Conservation (phyloP, 2,113 vertebrate species). For the Phyllopteryx taeniolatus region DNA sequence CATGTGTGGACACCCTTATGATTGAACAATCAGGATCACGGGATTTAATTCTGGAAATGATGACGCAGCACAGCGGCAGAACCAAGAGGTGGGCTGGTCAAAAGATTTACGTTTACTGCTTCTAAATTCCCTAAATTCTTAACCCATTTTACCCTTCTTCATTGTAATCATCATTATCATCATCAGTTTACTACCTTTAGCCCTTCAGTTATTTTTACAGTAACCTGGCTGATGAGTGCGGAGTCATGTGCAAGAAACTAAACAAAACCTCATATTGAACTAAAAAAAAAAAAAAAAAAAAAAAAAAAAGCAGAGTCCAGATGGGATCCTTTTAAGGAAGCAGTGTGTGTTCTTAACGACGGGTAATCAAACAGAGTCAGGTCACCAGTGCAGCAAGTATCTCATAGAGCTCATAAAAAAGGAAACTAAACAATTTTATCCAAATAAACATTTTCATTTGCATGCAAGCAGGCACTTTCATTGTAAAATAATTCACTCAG, state of each 20-base stretch:
- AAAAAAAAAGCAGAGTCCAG: slow-evolving; percentile 29
- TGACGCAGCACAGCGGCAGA: slow-evolving; percentile 9
- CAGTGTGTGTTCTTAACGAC: slow-evolving; percentile 9
- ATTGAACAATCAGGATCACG: not conserved
- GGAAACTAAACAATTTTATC: slow-evolving; percentile 1
- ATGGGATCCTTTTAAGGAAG: slow-evolving; percentile 66
- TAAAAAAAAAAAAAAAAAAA: not conserved
- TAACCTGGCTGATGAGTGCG: slow-evolving; percentile 30
- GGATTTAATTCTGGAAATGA: slow-evolving; percentile 9
- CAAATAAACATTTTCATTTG: slow-evolving; percentile 2
- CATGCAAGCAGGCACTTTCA: not conserved
- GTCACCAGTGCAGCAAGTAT: slow-evolving; percentile 8
- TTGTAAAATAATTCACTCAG: slow-evolving; percentile 4
- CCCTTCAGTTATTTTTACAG: slow-evolving; percentile 25
- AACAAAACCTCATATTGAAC: slow-evolving; percentile 22
- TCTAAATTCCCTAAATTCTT: slow-evolving; percentile 50
- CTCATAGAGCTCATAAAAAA: slow-evolving; percentile 2
- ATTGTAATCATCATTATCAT: slow-evolving; percentile 1
- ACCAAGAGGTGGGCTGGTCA: slow-evolving; percentile 12
- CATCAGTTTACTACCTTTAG: slow-evolving; percentile 12
- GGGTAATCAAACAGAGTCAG: slow-evolving; percentile 19
- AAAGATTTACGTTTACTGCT: slow-evolving; percentile 10
- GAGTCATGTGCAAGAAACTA: slow-evolving; percentile 38
- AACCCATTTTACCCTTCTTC: slow-evolving; percentile 18
- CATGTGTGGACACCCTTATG: too few relatives aligned